A percentile compares a stretch with the other conserved stretches of the same genome.
phyloP scores from a whole-genome alignment of 2,113 vertebrate species.

The Lamprologus ornatipinnis region DNA sequence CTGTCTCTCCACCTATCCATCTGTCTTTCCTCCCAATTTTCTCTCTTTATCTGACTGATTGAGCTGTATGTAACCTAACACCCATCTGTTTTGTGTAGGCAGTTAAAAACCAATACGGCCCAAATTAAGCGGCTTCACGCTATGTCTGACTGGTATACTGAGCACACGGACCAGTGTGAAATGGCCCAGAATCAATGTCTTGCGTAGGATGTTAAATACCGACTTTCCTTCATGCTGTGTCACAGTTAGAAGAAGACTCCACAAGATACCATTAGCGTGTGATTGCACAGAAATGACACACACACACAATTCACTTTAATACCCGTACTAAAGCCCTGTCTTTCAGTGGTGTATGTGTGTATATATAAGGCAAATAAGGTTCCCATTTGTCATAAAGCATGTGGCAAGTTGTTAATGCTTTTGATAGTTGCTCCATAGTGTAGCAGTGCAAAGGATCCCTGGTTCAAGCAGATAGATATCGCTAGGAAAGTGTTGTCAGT shows the following conservation, averaged over 20 bases:
- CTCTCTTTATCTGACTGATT: conserved; percentile 40
- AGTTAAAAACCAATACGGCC: conserved; percentile 53
- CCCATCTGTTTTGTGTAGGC: conserved; percentile 57
- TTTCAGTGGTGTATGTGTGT: background rate
- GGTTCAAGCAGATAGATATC: background rate
- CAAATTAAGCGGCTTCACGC: conserved; percentile 61
- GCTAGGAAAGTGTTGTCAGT: background rate
- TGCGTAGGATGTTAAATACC: conserved; percentile 19
- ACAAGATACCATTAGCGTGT: background rate
- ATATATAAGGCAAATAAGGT: background rate
- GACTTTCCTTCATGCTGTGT: conserved; percentile 13
- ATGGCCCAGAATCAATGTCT: background rate
- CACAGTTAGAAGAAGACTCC: background rate
- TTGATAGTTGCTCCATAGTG: background rate
- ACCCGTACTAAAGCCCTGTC: rapidly evolving
- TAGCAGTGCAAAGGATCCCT: background rate
- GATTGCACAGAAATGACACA: background rate
- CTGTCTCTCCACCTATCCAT: conserved; percentile 27
- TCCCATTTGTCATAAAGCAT: background rate
- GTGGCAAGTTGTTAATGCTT: background rate
- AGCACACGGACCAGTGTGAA: conserved; percentile 7
- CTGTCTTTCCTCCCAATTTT: conserved; percentile 9
- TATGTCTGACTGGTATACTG: conserved; percentile 35
- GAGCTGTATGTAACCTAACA: conserved; percentile 49
- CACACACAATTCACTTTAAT: background rate